These are phyloP conservation scores for Subacronicta megacephala DNA, from an alignment of 2,888 invertebrate genomes.

Conservation along the genomic window DNA sequence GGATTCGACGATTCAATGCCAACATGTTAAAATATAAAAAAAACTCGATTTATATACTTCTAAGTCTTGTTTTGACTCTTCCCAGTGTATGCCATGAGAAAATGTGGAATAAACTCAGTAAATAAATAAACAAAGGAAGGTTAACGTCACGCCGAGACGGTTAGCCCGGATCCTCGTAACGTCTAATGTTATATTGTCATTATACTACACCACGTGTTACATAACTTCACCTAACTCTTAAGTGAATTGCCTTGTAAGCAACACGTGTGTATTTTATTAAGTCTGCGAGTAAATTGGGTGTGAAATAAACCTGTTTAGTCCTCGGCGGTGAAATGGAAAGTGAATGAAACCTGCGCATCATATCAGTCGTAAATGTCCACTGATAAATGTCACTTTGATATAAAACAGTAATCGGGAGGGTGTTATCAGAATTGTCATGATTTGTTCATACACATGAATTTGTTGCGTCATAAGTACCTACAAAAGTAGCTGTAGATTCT, in stretches of 20 bases:
- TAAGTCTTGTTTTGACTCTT: conserved; percentile 21
- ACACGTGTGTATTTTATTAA: conserved; percentile 74
- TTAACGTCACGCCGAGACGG: conserved; percentile 63
- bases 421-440: background rate
- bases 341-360: conserved; percentile 28
- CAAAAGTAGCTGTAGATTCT: too few relatives aligned
- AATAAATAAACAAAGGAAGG: conserved; percentile 42
- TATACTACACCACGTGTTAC: conserved; percentile 26
- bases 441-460: background rate
- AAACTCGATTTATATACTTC: background rate
- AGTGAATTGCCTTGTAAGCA: conserved; percentile 79
- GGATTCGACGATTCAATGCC: background rate
- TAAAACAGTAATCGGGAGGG: conserved; percentile 19
- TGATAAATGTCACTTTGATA: conserved; percentile 21
- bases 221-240: conserved; percentile 55
- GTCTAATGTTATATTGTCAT: conserved; percentile 67
- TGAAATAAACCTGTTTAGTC: conserved; percentile 54
- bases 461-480: too few relatives aligned
- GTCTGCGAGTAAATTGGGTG: conserved; percentile 56
- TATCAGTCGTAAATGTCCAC: conserved; percentile 13
- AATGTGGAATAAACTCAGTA: conserved; percentile 26
- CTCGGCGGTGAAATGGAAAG: conserved; percentile 49
- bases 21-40: background rate
- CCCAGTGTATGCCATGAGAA: conserved; percentile 54
- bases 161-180: conserved; percentile 86